A percentile compares a stretch with the other conserved stretches of the same genome.
Conservation (phyloP, 2,113 vertebrate genomes). For the Mystacornis crossleyi region DNA sequence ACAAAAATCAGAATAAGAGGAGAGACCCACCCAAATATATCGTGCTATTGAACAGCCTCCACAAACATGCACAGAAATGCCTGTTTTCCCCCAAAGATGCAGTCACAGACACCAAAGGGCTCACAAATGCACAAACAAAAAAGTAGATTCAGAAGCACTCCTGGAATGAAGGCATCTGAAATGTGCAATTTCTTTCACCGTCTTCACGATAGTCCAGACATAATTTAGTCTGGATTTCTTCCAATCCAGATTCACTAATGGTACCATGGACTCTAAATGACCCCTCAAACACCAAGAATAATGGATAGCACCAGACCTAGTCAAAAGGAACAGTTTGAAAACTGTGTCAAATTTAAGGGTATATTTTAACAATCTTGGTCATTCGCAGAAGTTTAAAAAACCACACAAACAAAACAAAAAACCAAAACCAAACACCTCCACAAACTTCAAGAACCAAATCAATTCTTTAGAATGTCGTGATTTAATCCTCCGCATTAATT, state of each 20-base stretch:
- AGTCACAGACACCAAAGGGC: neutral
- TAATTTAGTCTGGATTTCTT: neutral
- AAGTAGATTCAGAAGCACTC: neutral
- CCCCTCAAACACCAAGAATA: neutral
- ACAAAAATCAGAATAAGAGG: neutral
- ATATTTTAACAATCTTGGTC: neutral
- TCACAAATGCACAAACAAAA: neutral
- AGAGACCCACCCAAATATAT: neutral
- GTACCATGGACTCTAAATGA: neutral
- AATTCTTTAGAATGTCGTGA: neutral
- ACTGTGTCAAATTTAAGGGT: neutral
- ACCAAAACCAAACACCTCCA: neutral
- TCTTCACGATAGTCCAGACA: neutral
- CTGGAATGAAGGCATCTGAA: neutral
- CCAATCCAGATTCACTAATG: neutral
- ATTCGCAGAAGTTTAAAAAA: neutral
- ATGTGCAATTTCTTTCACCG: neutral
- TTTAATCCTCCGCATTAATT: neutral
- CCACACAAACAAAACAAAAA: neutral
- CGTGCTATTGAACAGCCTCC: neutral
- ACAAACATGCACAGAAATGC: neutral
- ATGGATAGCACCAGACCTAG: neutral
- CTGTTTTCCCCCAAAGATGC: accelerated
- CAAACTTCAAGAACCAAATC: neutral
- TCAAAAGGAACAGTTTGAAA: neutral